Base-by-base conservation (phyloP, 2,797 vertebrate genomes). In the Gymnodraco acuticeps region DNA sequence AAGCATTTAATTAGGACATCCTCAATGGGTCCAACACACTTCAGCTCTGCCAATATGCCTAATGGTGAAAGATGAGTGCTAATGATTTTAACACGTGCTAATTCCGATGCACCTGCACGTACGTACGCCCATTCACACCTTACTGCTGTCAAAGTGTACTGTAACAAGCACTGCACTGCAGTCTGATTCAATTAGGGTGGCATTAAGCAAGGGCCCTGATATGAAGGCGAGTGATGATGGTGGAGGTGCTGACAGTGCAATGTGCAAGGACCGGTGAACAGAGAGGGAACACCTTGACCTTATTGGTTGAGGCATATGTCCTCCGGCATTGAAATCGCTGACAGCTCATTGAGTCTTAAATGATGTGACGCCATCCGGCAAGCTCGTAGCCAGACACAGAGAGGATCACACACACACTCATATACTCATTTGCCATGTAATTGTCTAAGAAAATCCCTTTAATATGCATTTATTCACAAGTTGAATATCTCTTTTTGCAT, bases 321-420 rank as follows among this genome's bases (percentile, higher is more conserved):
- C 89, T 82, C 53, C 51, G 42, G 88, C 78, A 76, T 78, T 81
- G 54, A 90, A 84, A 76, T 84, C 71, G 58, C 71, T 76, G 83
- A 90, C 87, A 91, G 77, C 77, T 88, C 85, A 93, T 86, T 88
- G 87, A 82, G 72, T 85, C 75, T 85, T 86, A 89, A 93, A 89
- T 91, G 78, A 93, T 85, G 81, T 82, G 78, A 86, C 79, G 70
- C 61, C 61, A 80, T 81, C 56, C 86, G 81, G 75, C 82, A 78
- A 51, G 66, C 76, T 83, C 76, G 78, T 85, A 17, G n/a, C 19
- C 50, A 43, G n/a, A 53, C 67, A 11, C 31, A 23, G 3, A 33
- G 13, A 20, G 27, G 33, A 38, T 7, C 7, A 19, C 33, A 42
- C 42, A 41, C 15, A 66, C n/a, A 47, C 66, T 68, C 8, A 20